phyloP scores from a whole-genome alignment of 2,113 vertebrate genomes.

The Erythrocebus patas region DNA sequence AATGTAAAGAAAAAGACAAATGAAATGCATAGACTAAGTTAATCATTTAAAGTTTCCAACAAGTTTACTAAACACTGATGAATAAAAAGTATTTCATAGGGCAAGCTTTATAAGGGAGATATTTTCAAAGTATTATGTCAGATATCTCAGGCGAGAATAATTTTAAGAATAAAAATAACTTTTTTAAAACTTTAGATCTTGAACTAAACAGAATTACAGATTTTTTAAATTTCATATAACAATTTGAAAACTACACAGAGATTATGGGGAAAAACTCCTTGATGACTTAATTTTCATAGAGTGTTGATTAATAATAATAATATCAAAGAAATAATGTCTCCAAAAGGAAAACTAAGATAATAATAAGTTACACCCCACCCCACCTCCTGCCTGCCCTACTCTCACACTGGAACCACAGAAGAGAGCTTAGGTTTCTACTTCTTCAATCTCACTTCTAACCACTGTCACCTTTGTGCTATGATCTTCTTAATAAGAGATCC shows the following conservation, averaged over 20 bases:
- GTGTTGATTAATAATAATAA: neutral
- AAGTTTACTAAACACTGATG: constrained; percentile 14
- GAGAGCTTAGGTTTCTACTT: neutral
- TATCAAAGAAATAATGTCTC: constrained; percentile 3
- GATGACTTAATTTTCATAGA: neutral
- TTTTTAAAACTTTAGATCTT: neutral
- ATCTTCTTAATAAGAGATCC: neutral
- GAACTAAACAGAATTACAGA: neutral
- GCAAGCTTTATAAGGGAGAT: neutral
- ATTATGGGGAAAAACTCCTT: neutral
- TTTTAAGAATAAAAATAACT: neutral
- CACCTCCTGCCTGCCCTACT: neutral
- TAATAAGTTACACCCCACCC: neutral
- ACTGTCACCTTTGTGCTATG: neutral
- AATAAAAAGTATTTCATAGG: constrained; percentile 50
- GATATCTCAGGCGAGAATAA: neutral
- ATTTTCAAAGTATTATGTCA: constrained; percentile 65
- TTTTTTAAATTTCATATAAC: neutral
- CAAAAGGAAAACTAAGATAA: neutral
- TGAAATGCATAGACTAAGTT: constrained; percentile 14
- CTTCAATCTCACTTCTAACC: neutral
- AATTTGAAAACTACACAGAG: neutral
- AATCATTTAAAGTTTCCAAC: neutral
- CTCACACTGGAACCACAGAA: neutral
- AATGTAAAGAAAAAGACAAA: constrained; percentile 13